Percentiles rank a stretch among this genome's conserved stretches.
Evolutionary conservation across 2,797 vertebrate genomes (phyloP).

Genomic region (Ptychobarbus kaznakovi): DNA sequence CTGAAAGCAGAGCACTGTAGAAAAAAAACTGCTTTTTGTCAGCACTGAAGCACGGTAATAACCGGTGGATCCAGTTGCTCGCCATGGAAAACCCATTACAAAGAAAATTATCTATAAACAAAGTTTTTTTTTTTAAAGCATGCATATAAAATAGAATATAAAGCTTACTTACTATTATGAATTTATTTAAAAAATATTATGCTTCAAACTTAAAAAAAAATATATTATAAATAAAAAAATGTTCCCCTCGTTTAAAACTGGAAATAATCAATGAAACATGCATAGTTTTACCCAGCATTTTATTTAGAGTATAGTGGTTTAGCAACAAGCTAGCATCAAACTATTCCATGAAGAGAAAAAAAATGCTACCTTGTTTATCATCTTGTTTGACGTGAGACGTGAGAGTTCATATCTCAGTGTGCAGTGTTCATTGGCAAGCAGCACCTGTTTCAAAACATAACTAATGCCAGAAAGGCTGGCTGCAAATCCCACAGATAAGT

Average conservation of each 20-base stretch:
- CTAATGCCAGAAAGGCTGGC: not conserved
- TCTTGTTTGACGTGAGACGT: not conserved
- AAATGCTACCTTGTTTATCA: not conserved
- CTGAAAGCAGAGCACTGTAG: slow-evolving; percentile 21
- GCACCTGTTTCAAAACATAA: slow-evolving; percentile 5
- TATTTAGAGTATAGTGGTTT: not conserved
- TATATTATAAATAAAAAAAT: no score
- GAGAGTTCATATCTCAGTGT: not conserved
- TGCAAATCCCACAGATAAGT: not conserved
- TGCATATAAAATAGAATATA: not conserved
- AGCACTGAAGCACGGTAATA: slow-evolving; percentile 2
- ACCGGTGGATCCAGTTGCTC: slow-evolving; percentile 16
- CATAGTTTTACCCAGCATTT: not conserved
- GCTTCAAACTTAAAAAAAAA: not conserved
- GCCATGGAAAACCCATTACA: not conserved
- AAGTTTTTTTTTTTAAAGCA: not conserved
- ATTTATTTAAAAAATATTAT: not conserved
- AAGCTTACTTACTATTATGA: not conserved
- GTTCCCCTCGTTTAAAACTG: no score
- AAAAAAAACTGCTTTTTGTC: slow-evolving; percentile 35
- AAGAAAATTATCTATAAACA: not conserved
- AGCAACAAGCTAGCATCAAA: not conserved
- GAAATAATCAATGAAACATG: not conserved
- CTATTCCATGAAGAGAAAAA: not conserved
- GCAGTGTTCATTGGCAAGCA: not conserved